Percentiles rank a stretch among this genome's conserved stretches.
Conservation (phyloP, 1,140 invertebrate species). For the Spodoptera frugiperda region DNA sequence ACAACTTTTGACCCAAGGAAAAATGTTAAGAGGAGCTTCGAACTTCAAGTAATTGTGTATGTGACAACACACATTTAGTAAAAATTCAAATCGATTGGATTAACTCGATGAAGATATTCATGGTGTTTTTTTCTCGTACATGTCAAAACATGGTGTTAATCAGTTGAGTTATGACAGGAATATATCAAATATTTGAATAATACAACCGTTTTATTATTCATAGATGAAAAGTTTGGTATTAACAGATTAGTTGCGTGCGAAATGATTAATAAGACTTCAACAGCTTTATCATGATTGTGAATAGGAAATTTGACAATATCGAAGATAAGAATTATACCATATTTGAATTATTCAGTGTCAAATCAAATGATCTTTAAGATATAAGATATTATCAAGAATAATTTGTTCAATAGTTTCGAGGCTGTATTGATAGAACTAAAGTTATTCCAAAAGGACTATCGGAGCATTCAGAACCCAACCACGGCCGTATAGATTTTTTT, state of each 20-base stretch:
- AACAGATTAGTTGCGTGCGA: conserved; percentile 13
- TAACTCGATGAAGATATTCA: conserved; percentile 40
- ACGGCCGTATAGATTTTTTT: conserved; percentile 23
- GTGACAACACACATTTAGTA: conserved; percentile 44
- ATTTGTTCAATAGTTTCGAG: too few species aligned
- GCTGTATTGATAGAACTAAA: too few species aligned
- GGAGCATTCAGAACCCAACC: neutral
- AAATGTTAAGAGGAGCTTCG: conserved; percentile 20
- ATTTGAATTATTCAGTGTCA: conserved; percentile 11
- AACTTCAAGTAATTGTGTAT: conserved; percentile 23
- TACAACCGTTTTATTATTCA: conserved; percentile 19
- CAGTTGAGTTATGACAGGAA: conserved; percentile 31
- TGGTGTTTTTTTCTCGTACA: conserved; percentile 43
- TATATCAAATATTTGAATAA: conserved; percentile 31
- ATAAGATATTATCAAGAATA: too few species aligned
- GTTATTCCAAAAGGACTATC: too few species aligned
- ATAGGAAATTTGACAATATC: neutral
- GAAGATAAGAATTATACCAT: neutral
- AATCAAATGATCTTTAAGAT: neutral
- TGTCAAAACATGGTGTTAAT: conserved; percentile 44
- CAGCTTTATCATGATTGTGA: conserved; percentile 15
- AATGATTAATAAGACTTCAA: conserved; percentile 29
- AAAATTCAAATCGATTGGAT: conserved; percentile 41
- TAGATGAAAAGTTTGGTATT: conserved; percentile 38
- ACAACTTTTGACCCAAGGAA: conserved; percentile 40